Evolutionary conservation across 2,888 invertebrate species (phyloP).

Genomic region (Pollenia labialis): DNA sequence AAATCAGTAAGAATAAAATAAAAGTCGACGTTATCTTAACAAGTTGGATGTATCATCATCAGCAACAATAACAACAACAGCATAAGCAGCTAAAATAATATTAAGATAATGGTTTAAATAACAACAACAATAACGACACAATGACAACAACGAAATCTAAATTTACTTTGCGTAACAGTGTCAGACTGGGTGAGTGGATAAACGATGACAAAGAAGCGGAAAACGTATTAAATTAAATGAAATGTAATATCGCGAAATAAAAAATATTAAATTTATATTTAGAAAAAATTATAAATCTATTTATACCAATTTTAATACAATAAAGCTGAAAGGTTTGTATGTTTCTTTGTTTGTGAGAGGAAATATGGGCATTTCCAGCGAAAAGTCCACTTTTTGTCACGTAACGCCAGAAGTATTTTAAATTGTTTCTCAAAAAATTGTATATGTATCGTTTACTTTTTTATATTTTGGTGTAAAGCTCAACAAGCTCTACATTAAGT

Average conservation of each 20-base stretch:
- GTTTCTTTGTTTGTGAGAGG: too few species aligned
- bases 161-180: conserved; percentile 21
- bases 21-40: conserved; percentile 43
- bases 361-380: too few species aligned
- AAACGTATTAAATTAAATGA: conserved; percentile 12
- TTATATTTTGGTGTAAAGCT: too few species aligned
- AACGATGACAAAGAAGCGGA: conserved; percentile 9
- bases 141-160: conserved; percentile 26
- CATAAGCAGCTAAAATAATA: conserved; percentile 20
- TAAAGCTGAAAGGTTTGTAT: too few species aligned
- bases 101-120: conserved; percentile 34
- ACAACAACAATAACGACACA: conserved; percentile 31
- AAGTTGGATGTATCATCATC: conserved; percentile 39
- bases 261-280: neutral
- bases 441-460: too few species aligned
- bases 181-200: neutral
- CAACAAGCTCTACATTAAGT: too few species aligned
- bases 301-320: too few species aligned
- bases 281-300: neutral
- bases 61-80: neutral
- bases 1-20: conserved; percentile 37
- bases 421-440: too few species aligned
- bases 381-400: too few species aligned
- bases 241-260: too few species aligned
- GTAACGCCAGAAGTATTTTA: too few species aligned